phyloP scores from a whole-genome alignment of 1,140 invertebrate genomes.

The Cydia strobilella region DNA sequence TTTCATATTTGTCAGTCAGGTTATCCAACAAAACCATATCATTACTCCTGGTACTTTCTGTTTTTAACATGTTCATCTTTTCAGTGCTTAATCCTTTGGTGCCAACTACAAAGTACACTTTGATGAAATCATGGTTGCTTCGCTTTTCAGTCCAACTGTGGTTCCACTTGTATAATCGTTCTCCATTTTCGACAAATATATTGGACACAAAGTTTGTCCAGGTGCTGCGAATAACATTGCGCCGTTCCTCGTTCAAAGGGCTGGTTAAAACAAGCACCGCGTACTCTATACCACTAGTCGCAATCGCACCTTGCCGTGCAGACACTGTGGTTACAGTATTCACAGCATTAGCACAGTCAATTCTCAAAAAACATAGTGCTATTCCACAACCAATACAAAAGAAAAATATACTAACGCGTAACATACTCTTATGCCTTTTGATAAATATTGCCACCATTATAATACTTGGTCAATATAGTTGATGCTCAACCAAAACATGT shows the following conservation, averaged over 20 bases:
- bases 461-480: not conserved
- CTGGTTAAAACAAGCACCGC: constrained; percentile 60
- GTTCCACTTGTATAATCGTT: constrained; percentile 67
- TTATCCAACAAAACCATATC: constrained; percentile 61
- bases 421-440: constrained; percentile 62
- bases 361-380: constrained; percentile 57
- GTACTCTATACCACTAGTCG: constrained; percentile 51
- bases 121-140: constrained; percentile 49
- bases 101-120: constrained; percentile 64
- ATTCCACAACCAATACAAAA: constrained; percentile 69
- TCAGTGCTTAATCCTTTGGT: constrained; percentile 48
- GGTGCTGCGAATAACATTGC: constrained; percentile 64
- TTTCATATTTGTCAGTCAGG: constrained; percentile 65
- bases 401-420: constrained; percentile 60
- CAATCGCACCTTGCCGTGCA: not conserved
- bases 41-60: constrained; percentile 55
- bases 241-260: constrained; percentile 60
- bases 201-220: constrained; percentile 67
- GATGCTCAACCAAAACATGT: no score
- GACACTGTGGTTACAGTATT: not conserved
- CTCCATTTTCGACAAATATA: constrained; percentile 67
- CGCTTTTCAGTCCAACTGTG: constrained; percentile 48
- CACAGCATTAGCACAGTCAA: constrained; percentile 56
- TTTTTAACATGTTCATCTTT: constrained; percentile 47
- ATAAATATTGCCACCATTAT: constrained; percentile 48